Evolutionary conservation across 2,888 invertebrate genomes (phyloP).

Genomic region (Lypha dubia): DNA sequence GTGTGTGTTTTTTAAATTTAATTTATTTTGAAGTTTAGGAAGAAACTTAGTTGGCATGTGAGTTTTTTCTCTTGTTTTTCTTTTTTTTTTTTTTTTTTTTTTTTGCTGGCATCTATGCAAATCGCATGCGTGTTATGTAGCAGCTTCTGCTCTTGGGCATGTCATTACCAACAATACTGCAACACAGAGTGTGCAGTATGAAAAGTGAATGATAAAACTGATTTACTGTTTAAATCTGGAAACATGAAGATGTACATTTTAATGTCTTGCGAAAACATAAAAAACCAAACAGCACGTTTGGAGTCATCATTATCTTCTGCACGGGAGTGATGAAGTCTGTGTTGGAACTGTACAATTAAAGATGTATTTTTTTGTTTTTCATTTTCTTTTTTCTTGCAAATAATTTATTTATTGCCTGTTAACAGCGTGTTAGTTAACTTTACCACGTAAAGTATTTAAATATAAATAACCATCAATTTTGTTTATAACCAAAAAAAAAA

Average conservation of each 20-base stretch:
- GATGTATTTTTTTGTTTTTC: slow-evolving; percentile 9
- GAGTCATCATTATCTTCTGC: slow-evolving; percentile 36
- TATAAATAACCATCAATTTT: neutral
- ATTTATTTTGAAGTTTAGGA: slow-evolving; percentile 41
- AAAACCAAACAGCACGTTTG: slow-evolving; percentile 46
- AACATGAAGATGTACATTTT: slow-evolving; percentile 4
- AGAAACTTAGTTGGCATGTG: neutral
- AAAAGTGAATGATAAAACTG: slow-evolving; percentile 29
- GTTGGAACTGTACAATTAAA: slow-evolving; percentile 27
- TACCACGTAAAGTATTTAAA: neutral
- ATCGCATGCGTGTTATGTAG: slow-evolving; percentile 15
- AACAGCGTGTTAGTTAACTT: neutral
- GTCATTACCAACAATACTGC: slow-evolving; percentile 45
- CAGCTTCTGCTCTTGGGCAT: slow-evolving; percentile 30
- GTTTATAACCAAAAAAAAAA: neutral
- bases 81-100: no score
- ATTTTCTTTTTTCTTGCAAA: neutral
- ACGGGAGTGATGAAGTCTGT: slow-evolving; percentile 11
- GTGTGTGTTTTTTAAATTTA: slow-evolving; percentile 51
- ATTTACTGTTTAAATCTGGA: slow-evolving; percentile 19
- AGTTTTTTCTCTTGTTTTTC: neutral
- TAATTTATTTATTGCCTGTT: slow-evolving; percentile 22
- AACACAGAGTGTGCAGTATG: neutral
- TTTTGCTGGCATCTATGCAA: slow-evolving; percentile 29
- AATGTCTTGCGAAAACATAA: slow-evolving; percentile 5